These are phyloP conservation scores for Microctenopoma stevenorrisi DNA, from an alignment of 2,797 vertebrate genomes.

Conservation along the genomic window DNA sequence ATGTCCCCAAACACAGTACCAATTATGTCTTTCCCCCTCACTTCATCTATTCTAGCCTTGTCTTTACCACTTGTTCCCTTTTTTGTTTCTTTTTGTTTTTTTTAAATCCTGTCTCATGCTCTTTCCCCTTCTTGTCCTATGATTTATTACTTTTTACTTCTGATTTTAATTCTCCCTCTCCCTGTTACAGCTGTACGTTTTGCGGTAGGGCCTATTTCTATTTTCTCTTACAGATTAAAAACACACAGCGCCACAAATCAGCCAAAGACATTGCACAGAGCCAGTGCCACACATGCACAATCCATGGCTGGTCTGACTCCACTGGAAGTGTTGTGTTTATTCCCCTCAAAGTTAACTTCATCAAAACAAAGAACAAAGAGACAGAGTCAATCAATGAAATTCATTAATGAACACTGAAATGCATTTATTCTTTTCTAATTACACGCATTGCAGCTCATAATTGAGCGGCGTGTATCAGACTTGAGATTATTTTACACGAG, in stretches of 20 bases:
- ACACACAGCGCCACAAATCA: slow-evolving; percentile 50
- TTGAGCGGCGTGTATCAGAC: slow-evolving; percentile 80
- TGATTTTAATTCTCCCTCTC: slow-evolving; percentile 62
- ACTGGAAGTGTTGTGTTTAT: slow-evolving; percentile 75
- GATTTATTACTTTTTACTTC: slow-evolving; percentile 74
- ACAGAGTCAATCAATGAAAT: slow-evolving; percentile 82
- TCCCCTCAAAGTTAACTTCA: slow-evolving; percentile 80
- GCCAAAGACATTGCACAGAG: slow-evolving; percentile 63
- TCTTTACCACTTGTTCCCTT: slow-evolving; percentile 44
- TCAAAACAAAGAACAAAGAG: slow-evolving; percentile 81
- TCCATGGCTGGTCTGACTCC: slow-evolving; percentile 50
- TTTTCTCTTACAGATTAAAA: slow-evolving; percentile 74
- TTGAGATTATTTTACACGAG: slow-evolving; percentile 75
- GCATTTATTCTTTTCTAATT: slow-evolving; percentile 85
- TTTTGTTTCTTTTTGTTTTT: slow-evolving; percentile 15
- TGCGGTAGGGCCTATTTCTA: slow-evolving; percentile 69
- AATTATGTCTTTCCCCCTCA: slow-evolving; percentile 70
- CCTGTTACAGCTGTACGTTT: slow-evolving; percentile 51
- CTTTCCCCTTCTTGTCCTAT: slow-evolving; percentile 38
- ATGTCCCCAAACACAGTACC: slow-evolving; percentile 67
- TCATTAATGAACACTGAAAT: slow-evolving; percentile 84
- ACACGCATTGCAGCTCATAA: slow-evolving; percentile 86
- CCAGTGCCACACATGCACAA: slow-evolving; percentile 32
- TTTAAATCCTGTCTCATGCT: slow-evolving; percentile 37
- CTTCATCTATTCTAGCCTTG: slow-evolving; percentile 63